These are phyloP conservation scores for Labroides dimidiatus DNA, from an alignment of 2,797 vertebrate species.

Conservation along the genomic window DNA sequence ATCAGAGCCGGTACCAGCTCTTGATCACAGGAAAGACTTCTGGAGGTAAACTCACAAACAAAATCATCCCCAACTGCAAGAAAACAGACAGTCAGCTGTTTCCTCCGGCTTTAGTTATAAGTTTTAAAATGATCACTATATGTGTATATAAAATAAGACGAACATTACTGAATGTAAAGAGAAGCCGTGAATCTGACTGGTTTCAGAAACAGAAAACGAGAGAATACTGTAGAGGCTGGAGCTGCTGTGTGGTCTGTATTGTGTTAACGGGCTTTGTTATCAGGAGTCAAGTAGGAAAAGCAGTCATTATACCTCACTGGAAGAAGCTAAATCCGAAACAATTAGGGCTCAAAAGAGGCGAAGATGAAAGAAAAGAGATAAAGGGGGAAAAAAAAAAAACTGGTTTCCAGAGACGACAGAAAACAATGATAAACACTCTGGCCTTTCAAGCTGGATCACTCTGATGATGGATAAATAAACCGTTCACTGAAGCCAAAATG, in stretches of 20 bases:
- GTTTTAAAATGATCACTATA: background rate
- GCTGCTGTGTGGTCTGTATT: slow-evolving; percentile 3
- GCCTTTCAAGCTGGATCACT: slow-evolving; percentile 36
- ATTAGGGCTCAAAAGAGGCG: slow-evolving; percentile 24
- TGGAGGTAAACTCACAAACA: slow-evolving; percentile 31
- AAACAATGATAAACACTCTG: slow-evolving; percentile 21
- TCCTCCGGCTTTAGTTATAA: background rate
- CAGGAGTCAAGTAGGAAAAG: slow-evolving; percentile 23
- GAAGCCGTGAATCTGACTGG: background rate
- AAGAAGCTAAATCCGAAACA: slow-evolving; percentile 28
- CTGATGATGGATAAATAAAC: slow-evolving; percentile 31
- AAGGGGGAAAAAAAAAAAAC: slow-evolving; percentile 6
- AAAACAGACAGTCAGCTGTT: background rate
- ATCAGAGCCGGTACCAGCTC: slow-evolving; percentile 22
- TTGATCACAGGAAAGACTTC: slow-evolving; percentile 33
- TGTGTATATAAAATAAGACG: background rate
- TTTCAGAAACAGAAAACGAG: background rate
- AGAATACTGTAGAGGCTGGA: background rate
- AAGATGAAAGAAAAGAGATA: slow-evolving; percentile 37
- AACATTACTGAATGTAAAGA: background rate
- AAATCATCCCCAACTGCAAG: slow-evolving; percentile 5
- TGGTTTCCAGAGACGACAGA: slow-evolving; percentile 39
- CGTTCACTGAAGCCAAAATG: slow-evolving; percentile 21
- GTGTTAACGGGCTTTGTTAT: slow-evolving; percentile 22
- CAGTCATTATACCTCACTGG: slow-evolving; percentile 39